Evolutionary conservation across 2,113 vertebrate genomes (phyloP), one percentile per base, ranked within the genome.

Genomic region (Poeciliopsis retropinna): DNA sequence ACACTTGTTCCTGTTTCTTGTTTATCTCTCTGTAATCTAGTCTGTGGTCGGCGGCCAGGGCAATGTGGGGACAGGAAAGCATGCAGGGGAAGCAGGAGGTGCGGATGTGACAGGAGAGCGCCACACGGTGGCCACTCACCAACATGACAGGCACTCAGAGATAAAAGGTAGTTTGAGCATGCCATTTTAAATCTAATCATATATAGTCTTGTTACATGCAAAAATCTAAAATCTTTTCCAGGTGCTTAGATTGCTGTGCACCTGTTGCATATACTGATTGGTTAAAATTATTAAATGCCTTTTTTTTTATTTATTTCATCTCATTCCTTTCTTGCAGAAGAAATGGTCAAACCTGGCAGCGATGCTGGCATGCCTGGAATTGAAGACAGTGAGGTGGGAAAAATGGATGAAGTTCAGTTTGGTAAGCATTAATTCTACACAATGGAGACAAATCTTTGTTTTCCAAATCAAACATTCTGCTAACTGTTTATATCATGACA

Each of bases 311-410:
- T 6, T 9, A 7, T 25, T 54, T 22, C 8, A 25, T 71, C 14
- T 2, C 7, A 4, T 60, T 76, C 3, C 14, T 4, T 10, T 83
- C 71, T 81, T 82, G 51, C 91, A 88, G 87, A 95, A 91, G 97
- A 97, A 68, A 93, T 96, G 90, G 92, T 93, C 22, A 98, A 98
- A 80, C 88, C 92, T 69, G 96, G 94, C 83, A 96, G 96, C 91
- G 98, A 99, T 82, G 98, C 97, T 73, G 98, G 98, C 71, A 99
- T 99, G 98, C 98, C 98, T 74, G 98, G 96, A 69, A 96, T 99
- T 92, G 98, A 99, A 90, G 97, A 99, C 89, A 97, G 97, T 54
- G 97, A 96, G 78, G 95, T 96, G 73, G 96, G 94, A 44, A 99
- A 98, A 91, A 92, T 87, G 3, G 96, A 97, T 8, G 96, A 96